phyloP scores from a whole-genome alignment of 2,888 invertebrate genomes.

The Agrochola macilenta region DNA sequence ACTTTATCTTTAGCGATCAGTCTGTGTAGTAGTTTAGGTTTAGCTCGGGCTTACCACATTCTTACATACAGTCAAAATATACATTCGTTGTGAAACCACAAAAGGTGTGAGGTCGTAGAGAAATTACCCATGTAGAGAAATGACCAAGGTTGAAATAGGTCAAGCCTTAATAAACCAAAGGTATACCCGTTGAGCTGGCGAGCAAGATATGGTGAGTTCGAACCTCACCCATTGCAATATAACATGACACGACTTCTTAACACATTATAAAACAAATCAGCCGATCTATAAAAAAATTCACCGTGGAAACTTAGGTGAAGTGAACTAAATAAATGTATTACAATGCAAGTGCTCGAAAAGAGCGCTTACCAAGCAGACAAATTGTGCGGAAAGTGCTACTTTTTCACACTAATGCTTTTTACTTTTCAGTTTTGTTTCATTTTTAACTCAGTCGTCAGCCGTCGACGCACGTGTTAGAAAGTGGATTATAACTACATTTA shows the following conservation, averaged over 20 bases:
- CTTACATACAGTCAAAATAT: slow-evolving; percentile 10
- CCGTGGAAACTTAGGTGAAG: background rate
- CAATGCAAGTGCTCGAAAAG: too few species aligned
- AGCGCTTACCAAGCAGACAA: too few species aligned
- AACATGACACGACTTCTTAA: background rate
- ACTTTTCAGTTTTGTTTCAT: too few species aligned
- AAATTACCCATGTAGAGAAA: slow-evolving; percentile 34
- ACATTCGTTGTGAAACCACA: slow-evolving; percentile 29
- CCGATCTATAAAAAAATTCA: background rate
- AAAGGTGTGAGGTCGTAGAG: slow-evolving; percentile 35
- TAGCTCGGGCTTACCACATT: slow-evolving; percentile 23
- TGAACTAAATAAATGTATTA: background rate
- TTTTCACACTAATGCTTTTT: too few species aligned
- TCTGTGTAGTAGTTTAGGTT: slow-evolving; percentile 59
- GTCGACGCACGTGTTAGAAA: too few species aligned
- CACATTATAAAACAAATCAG: background rate
- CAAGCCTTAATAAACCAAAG: slow-evolving; percentile 29
- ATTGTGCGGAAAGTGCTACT: too few species aligned
- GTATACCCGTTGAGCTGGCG: background rate
- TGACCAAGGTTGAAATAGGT: slow-evolving; percentile 37
- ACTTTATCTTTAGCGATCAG: slow-evolving; percentile 85
- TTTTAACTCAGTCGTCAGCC: too few species aligned
- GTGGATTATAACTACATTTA: too few species aligned
- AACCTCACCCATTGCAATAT: background rate
- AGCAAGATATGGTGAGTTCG: background rate